Percentiles rank a stretch among this genome's conserved stretches.
Conservation (phyloP, 2,797 vertebrate genomes). For the Hippoglossus hippoglossus region DNA sequence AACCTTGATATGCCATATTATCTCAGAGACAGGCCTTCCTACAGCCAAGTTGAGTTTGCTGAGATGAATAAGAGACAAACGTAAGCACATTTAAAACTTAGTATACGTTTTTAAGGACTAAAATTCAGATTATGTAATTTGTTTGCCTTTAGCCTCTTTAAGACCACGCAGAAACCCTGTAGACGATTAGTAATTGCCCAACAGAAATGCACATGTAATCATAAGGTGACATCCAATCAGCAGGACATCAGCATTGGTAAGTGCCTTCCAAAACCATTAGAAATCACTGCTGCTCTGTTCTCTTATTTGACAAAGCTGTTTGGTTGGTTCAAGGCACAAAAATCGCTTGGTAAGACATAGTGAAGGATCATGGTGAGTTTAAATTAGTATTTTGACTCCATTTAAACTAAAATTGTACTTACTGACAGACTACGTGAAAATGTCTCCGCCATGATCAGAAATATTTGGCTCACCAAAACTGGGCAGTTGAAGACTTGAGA, state of each 20-base stretch:
- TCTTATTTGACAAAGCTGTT: background rate
- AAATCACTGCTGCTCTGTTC: background rate
- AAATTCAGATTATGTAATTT: too few relatives aligned
- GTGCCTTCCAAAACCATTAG: background rate
- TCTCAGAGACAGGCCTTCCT: too few relatives aligned
- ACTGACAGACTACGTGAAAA: background rate
- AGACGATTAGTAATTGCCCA: too few relatives aligned
- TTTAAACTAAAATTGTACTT: background rate
- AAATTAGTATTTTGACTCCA: background rate
- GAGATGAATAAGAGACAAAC: too few relatives aligned
- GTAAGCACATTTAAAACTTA: too few relatives aligned
- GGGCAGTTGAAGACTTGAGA: background rate
- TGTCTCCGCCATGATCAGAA: background rate
- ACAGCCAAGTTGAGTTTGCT: too few relatives aligned
- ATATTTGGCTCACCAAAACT: background rate
- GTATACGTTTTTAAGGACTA: too few relatives aligned
- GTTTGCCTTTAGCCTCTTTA: too few relatives aligned
- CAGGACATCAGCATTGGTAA: background rate
- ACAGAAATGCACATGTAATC: background rate
- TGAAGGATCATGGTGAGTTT: background rate
- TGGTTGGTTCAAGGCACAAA: background rate
- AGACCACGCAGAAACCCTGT: too few relatives aligned
- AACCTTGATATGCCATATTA: too few relatives aligned
- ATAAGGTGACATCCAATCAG: background rate
- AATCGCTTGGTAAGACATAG: background rate